Conservation (phyloP, 2,888 invertebrate species). For the Cistogaster globosa region DNA sequence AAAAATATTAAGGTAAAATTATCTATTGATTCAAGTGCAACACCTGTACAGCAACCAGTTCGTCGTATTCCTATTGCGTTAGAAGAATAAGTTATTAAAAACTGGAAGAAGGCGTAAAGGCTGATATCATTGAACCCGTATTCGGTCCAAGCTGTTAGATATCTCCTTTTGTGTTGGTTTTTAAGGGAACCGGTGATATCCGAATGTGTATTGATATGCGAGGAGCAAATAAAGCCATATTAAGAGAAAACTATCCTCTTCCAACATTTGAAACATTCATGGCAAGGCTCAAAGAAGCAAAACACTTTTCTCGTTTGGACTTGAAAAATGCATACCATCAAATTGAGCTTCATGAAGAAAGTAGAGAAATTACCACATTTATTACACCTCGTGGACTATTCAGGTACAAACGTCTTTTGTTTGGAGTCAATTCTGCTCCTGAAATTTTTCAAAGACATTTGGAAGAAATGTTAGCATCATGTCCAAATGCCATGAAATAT, state of each 20-base stretch:
- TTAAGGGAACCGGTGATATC: conserved; percentile 76
- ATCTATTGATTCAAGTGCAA: too few relatives aligned
- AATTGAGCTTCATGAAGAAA: conserved; percentile 68
- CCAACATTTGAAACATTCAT: conserved; percentile 74
- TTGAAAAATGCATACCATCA: conserved; percentile 75
- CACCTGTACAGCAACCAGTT: too few relatives aligned
- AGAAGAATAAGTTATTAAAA: conserved; percentile 60
- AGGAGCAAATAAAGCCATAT: conserved; percentile 74
- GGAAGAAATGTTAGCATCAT: conserved; percentile 75
- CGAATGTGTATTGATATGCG: conserved; percentile 79
- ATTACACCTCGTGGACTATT: too few relatives aligned
- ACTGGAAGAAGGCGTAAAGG: too few relatives aligned
- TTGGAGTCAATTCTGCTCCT: too few relatives aligned
- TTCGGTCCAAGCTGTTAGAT: conserved; percentile 77
- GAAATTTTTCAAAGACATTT: conserved; percentile 60
- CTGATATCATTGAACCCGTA: conserved; percentile 78
- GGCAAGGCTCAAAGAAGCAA: conserved; percentile 70
- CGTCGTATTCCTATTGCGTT: conserved; percentile 77
- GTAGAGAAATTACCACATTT: conserved; percentile 65
- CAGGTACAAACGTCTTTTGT: too few relatives aligned
- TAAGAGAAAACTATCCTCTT: conserved; percentile 62
- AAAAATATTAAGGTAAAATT: too few relatives aligned
- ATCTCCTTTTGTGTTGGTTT: conserved; percentile 77
- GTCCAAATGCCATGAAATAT: conserved; percentile 75
- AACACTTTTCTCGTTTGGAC: conserved; percentile 76